A percentile compares a stretch with the other conserved stretches of the same genome.
phyloP scores from a whole-genome alignment of 2,888 invertebrate species.

The Trichacis sp. region DNA sequence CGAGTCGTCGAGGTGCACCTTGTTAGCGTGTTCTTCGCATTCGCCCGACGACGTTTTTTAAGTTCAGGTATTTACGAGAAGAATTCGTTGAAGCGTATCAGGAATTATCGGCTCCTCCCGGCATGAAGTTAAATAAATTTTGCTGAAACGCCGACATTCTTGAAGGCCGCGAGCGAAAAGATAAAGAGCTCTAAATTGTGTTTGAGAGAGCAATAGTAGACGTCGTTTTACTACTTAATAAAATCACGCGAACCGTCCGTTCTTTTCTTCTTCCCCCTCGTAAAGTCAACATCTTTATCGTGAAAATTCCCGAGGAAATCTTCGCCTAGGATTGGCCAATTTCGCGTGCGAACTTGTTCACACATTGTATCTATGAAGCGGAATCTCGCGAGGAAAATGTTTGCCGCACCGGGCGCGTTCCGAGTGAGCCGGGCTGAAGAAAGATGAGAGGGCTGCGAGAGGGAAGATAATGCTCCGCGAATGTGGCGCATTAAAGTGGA shows the following conservation, averaged over 20 bases:
- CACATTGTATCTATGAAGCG: slow-evolving; percentile 14
- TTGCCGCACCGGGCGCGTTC: slow-evolving; percentile 17
- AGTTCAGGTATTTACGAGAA: background rate
- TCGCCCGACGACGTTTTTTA: slow-evolving; percentile 29
- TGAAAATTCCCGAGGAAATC: too few relatives aligned
- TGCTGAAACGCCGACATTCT: too few relatives aligned
- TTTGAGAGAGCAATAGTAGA: too few relatives aligned
- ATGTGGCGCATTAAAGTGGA: slow-evolving; percentile 35
- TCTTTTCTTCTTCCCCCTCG: background rate
- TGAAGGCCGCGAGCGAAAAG: too few relatives aligned
- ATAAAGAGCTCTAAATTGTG: too few relatives aligned
- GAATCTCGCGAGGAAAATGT: slow-evolving; percentile 22
- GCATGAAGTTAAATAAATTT: too few relatives aligned
- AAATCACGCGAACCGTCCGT: background rate
- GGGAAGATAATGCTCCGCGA: slow-evolving; percentile 23
- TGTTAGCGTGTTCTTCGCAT: slow-evolving; percentile 49
- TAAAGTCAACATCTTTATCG: slow-evolving; percentile 23
- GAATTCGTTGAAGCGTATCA: background rate
- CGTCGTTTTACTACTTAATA: background rate
- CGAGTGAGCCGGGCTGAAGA: slow-evolving; percentile 1
- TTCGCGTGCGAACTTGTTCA: background rate
- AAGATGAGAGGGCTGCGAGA: slow-evolving; percentile 1
- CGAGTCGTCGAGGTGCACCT: slow-evolving; percentile 42
- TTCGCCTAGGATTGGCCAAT: slow-evolving; percentile 33
- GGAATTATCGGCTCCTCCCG: background rate